Conservation (phyloP, 2,797 vertebrate genomes). For the Sternotherus odoratus region DNA sequence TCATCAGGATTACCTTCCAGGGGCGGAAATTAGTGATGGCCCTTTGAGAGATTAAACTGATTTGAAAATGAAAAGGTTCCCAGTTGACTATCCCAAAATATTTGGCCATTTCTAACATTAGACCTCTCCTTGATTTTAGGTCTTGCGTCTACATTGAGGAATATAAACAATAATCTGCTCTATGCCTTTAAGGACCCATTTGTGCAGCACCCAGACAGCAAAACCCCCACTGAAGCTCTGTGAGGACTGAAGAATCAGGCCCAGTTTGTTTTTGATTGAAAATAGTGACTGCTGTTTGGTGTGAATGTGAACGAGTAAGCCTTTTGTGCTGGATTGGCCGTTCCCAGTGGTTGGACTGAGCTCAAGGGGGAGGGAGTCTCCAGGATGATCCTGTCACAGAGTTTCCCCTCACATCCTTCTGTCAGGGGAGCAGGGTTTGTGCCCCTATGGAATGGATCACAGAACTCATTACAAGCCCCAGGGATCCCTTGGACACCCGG, state of each 20-base stretch:
- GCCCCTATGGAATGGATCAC: not conserved
- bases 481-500: not conserved
- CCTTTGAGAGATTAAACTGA: not conserved
- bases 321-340: rapidly evolving
- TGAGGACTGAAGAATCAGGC: not conserved
- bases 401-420: not conserved
- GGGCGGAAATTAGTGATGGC: not conserved
- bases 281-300: not conserved
- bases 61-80: not conserved
- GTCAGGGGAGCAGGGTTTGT: rapidly evolving
- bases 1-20: constrained; percentile 7
- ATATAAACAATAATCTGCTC: not conserved
- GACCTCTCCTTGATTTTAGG: not conserved
- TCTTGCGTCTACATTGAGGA: not conserved
- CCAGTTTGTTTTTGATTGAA: not conserved
- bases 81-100: not conserved
- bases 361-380: not conserved
- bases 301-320: not conserved
- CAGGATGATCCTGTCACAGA: not conserved
- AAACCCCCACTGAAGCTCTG: not conserved
- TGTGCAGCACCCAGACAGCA: not conserved
- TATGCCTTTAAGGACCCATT: not conserved
- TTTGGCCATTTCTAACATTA: not conserved
- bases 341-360: too few species aligned
- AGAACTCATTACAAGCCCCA: rapidly evolving